phyloP scores from a whole-genome alignment of 2,797 vertebrate species.

The Coendou prehensilis region DNA sequence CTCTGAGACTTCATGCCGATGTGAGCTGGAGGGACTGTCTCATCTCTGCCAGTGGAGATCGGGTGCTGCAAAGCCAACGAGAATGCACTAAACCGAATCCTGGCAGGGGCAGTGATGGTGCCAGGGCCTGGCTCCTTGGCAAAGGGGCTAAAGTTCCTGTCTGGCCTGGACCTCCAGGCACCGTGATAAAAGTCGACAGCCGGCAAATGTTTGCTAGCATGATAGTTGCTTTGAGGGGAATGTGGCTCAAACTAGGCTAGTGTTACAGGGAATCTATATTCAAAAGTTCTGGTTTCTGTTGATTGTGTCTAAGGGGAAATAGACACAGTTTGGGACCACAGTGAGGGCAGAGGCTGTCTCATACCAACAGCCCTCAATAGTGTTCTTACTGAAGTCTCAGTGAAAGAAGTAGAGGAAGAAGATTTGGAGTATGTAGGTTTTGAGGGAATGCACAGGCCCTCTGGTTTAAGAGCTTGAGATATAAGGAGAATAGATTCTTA shows the following conservation, averaged over 20 bases:
- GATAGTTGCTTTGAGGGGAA: neutral
- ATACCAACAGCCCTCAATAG: neutral
- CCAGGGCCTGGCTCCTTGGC: neutral
- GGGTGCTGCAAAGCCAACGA: neutral
- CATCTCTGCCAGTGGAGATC: accelerated
- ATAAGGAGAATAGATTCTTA: neutral
- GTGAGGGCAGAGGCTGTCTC: neutral
- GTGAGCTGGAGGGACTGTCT: neutral
- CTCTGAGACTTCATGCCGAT: neutral
- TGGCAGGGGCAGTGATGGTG: accelerated
- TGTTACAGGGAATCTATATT: neutral
- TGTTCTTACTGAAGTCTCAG: neutral
- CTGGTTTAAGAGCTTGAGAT: neutral
- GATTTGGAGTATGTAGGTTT: neutral
- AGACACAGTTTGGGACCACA: neutral
- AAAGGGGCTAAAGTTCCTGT: neutral
- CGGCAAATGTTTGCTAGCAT: neutral
- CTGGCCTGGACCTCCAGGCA: neutral
- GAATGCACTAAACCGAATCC: too few species aligned
- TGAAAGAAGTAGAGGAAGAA: neutral
- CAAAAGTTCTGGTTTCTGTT: neutral
- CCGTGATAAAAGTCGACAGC: accelerated
- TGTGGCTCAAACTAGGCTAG: neutral
- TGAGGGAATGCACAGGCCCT: neutral
- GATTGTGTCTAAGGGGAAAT: neutral